A percentile compares a stretch with the other conserved stretches of the same genome.
phyloP scores from a whole-genome alignment of 2,888 invertebrate species.

The Dryobotodes eremita region DNA sequence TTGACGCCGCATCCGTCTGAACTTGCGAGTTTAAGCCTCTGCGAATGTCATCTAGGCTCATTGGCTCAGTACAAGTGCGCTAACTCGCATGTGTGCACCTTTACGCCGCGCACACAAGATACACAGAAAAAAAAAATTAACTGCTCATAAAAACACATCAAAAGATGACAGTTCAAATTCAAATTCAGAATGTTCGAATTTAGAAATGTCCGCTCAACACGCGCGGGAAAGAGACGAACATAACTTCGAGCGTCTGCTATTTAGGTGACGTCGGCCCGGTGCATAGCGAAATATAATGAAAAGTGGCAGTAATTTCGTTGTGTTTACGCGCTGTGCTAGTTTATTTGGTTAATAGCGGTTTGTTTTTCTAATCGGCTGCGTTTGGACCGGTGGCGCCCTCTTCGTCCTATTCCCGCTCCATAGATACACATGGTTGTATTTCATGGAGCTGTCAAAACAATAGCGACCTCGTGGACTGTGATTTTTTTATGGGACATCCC shows the following conservation, averaged over 20 bases:
- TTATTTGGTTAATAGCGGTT: conserved; percentile 84
- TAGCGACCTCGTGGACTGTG: conserved; percentile 74
- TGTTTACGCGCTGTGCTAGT: conserved; percentile 90
- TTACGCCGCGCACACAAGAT: conserved; percentile 64
- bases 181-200: conserved; percentile 81
- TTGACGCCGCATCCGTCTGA: conserved; percentile 87
- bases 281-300: conserved; percentile 90
- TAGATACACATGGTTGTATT: conserved; percentile 78
- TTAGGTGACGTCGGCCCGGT: conserved; percentile 87
- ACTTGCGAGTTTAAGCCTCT: conserved; percentile 87
- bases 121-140: conserved; percentile 70
- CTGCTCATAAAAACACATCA: conserved; percentile 54
- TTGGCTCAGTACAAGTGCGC: conserved; percentile 87
- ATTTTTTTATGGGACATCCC: conserved; percentile 63
- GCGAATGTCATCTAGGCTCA: conserved; percentile 89
- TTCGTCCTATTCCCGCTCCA: conserved; percentile 72
- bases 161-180: conserved; percentile 79
- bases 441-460: conserved; percentile 87
- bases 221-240: conserved; percentile 84
- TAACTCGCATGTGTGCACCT: conserved; percentile 84
- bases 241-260: conserved; percentile 81
- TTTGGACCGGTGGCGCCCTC: conserved; percentile 82
- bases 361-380: conserved; percentile 71
- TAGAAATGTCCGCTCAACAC: conserved; percentile 79
- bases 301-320: conserved; percentile 90